Evolutionary conservation across 1,140 invertebrate species (phyloP).

Genomic region (Protaetia brevitarsis): DNA sequence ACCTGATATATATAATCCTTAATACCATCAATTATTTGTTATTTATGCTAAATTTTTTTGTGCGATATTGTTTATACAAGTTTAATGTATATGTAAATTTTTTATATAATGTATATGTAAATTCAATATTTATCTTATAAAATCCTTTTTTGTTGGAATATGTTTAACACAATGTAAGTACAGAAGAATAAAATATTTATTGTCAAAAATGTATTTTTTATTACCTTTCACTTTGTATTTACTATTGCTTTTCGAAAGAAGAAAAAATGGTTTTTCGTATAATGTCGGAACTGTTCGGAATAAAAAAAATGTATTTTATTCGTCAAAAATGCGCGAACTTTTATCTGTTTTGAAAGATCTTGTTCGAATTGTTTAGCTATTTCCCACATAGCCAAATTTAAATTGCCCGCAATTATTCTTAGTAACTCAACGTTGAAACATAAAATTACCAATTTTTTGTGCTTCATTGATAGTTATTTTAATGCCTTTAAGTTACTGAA

Average conservation of each 20-base stretch:
- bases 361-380: too few species aligned
- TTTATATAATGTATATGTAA: not conserved
- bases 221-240: not conserved
- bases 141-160: not conserved
- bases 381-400: too few species aligned
- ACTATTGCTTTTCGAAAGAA: not conserved
- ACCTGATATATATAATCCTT: not conserved
- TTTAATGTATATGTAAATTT: not conserved
- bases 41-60: constrained; percentile 3
- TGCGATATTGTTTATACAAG: not conserved
- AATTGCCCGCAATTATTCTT: too few species aligned
- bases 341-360: too few species aligned
- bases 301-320: too few species aligned
- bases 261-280: too few species aligned
- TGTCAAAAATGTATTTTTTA: not conserved
- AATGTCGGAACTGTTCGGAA: too few species aligned
- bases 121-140: not conserved
- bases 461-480: too few species aligned
- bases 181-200: constrained; percentile 16
- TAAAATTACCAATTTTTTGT: too few species aligned
- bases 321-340: too few species aligned
- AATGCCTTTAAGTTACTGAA: too few species aligned
- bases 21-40: not conserved
- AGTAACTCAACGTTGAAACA: too few species aligned
- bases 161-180: not conserved